A percentile compares a stretch with the other conserved stretches of the same genome.
phyloP scores from a whole-genome alignment of 2,888 invertebrate species.

The Archips xylosteana region DNA sequence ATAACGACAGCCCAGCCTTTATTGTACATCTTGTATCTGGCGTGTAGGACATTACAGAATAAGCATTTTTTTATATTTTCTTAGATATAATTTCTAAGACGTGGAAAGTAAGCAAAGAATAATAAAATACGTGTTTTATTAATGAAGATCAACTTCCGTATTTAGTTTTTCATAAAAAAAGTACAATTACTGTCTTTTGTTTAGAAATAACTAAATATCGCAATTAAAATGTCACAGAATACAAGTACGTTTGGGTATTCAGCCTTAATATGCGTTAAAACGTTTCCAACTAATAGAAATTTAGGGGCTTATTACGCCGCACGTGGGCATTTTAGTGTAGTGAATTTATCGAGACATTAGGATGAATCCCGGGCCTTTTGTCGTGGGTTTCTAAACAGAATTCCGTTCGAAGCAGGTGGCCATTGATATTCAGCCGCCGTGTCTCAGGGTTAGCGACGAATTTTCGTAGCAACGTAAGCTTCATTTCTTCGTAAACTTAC shows the following conservation, averaged over 20 bases:
- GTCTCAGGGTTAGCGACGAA: slow-evolving; percentile 52
- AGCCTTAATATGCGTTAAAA: not conserved
- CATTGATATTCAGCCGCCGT: slow-evolving; percentile 65
- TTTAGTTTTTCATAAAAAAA: not conserved
- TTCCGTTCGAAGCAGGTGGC: slow-evolving; percentile 55
- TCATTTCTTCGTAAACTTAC: slow-evolving; percentile 51
- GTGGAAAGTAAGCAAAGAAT: not conserved
- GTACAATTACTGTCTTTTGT: no score
- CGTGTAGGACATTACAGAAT: not conserved
- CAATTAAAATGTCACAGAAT: no score
- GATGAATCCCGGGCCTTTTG: slow-evolving; percentile 53
- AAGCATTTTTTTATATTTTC: not conserved
- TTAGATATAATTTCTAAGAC: not conserved
- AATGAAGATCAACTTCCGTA: not conserved
- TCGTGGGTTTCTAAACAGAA: slow-evolving; percentile 54
- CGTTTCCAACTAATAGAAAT: slow-evolving; percentile 21
- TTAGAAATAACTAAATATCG: no score
- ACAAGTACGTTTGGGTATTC: no score
- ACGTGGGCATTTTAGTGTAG: slow-evolving; percentile 45
- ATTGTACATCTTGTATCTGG: no score
- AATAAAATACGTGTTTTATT: not conserved
- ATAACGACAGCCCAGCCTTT: no score
- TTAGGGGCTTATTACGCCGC: slow-evolving; percentile 19
- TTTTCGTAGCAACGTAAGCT: slow-evolving; percentile 59
- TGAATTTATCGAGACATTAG: slow-evolving; percentile 51